Conservation (phyloP, 2,113 vertebrate species). For the Elephantulus edwardii region DNA sequence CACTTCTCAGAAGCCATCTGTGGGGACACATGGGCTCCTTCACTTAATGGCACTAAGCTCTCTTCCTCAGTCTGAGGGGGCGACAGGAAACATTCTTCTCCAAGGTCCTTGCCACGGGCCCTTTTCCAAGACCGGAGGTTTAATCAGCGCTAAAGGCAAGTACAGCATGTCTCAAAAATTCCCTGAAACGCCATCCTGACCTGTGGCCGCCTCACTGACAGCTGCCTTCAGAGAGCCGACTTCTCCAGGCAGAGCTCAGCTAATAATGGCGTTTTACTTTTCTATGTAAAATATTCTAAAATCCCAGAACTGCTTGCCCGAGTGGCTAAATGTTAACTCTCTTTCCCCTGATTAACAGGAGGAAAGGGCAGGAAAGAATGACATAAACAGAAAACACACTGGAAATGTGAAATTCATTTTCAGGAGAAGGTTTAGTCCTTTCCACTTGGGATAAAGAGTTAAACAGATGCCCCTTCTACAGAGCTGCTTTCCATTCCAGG, state of each 20-base stretch:
- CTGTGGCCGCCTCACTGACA: slow-evolving; percentile 1
- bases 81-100: neutral
- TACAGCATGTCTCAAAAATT: slow-evolving; percentile 29
- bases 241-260: neutral
- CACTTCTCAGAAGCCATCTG: slow-evolving; percentile 43
- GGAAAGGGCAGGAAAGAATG: neutral
- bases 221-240: slow-evolving; percentile 33
- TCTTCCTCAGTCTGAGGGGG: neutral
- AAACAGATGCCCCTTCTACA: neutral
- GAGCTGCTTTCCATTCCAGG: neutral
- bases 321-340: slow-evolving; percentile 19
- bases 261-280: slow-evolving; percentile 18
- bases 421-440: neutral
- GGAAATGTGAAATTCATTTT: slow-evolving; percentile 39
- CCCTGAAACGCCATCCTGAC: neutral
- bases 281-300: slow-evolving; percentile 1
- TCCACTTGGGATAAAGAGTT: slow-evolving; percentile 7
- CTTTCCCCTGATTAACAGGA: slow-evolving; percentile 54
- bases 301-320: slow-evolving; percentile 13
- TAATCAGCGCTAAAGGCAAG: neutral
- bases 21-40: slow-evolving; percentile 20
- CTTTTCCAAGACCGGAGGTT: slow-evolving; percentile 40
- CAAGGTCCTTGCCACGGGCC: slow-evolving; percentile 5
- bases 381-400: slow-evolving; percentile 2
- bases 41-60: neutral